Percentiles rank a stretch among this genome's conserved stretches.
Evolutionary conservation across 2,113 vertebrate genomes (phyloP).

Genomic region (Desmodus rotundus): DNA sequence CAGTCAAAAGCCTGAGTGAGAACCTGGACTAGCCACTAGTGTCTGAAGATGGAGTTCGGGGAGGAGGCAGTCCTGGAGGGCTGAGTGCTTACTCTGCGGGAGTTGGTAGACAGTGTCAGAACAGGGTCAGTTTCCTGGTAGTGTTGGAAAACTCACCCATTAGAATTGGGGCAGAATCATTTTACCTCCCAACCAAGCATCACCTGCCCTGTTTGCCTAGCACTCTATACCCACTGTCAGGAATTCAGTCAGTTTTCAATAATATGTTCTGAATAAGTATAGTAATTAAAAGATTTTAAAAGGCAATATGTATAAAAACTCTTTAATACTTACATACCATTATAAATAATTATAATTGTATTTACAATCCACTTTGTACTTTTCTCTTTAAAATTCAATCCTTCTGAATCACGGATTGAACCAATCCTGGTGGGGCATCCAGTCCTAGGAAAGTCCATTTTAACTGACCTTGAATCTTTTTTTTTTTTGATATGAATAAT

Average conservation of each 20-base stretch:
- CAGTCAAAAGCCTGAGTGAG: background rate
- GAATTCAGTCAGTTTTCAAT: background rate
- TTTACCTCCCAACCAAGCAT: background rate
- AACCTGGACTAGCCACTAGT: background rate
- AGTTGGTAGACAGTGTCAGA: background rate
- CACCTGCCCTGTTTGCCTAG: background rate
- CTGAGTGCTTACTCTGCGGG: background rate
- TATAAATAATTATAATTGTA: background rate
- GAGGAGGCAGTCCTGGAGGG: accelerated
- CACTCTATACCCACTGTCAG: too few species aligned
- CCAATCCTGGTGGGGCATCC: background rate
- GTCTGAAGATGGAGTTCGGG: background rate
- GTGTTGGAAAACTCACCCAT: background rate
- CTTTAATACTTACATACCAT: background rate
- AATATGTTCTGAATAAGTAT: background rate
- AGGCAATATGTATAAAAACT: background rate
- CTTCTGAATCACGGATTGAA: background rate
- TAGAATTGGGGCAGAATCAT: background rate
- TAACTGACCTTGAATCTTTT: background rate
- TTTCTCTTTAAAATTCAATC: slow-evolving; percentile 1
- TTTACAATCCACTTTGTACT: background rate
- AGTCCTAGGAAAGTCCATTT: background rate
- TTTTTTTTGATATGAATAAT: slow-evolving; percentile 11
- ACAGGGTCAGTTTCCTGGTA: background rate
- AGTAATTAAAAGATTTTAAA: background rate